Evolutionary conservation across 2,113 vertebrate genomes (phyloP).

Genomic region (Monarcha castaneiventris): DNA sequence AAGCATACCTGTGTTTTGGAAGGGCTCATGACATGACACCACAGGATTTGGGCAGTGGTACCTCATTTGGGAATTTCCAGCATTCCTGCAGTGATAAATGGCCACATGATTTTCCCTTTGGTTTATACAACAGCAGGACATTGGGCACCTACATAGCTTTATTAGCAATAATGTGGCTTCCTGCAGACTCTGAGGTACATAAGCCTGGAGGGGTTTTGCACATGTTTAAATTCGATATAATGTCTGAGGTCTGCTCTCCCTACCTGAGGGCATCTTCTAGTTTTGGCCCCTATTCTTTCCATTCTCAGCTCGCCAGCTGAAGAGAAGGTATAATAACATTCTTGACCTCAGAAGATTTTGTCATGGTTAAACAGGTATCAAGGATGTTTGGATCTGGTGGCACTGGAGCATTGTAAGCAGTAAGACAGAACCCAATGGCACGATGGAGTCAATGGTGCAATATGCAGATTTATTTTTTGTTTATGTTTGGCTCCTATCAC

Average conservation of each 20-base stretch:
- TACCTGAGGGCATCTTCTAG: not conserved
- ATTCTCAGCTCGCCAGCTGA: not conserved
- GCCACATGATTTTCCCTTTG: not conserved
- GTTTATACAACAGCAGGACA: not conserved
- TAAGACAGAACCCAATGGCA: not conserved
- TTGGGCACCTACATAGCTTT: not conserved
- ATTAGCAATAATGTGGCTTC: not conserved
- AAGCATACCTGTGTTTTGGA: not conserved
- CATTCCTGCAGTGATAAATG: slow-evolving; percentile 4
- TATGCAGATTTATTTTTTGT: not conserved
- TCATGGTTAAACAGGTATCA: not conserved
- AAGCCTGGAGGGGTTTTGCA: not conserved
- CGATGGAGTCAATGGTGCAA: not conserved
- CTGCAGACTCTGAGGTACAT: not conserved
- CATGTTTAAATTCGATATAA: not conserved
- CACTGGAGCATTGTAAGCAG: not conserved
- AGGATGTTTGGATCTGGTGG: not conserved
- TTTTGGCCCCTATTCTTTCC: not conserved
- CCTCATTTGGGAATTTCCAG: not conserved
- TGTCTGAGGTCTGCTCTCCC: not conserved
- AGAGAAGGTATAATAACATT: not conserved
- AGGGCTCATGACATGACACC: not conserved
- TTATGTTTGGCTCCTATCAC: not conserved
- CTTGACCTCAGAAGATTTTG: not conserved
- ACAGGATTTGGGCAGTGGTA: not conserved